Evolutionary conservation across 2,888 invertebrate species (phyloP).

Genomic region (Drosophila paramelanica): DNA sequence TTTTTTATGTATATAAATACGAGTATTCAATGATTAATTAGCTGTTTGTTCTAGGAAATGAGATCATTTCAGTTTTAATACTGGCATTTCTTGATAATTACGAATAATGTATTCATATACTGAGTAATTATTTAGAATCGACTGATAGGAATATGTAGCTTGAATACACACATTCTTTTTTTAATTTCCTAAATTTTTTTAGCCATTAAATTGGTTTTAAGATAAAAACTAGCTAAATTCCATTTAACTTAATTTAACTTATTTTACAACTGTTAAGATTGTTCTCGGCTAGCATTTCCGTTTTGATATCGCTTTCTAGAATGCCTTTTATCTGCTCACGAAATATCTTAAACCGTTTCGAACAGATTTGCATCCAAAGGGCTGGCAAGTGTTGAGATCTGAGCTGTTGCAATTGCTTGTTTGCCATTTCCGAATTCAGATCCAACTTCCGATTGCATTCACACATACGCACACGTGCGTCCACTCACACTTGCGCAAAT

Average conservation of each 20-base stretch:
- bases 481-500: conserved; percentile 8
- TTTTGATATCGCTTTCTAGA: background rate
- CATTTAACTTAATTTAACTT: no score
- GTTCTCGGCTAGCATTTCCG: no score
- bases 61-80: conserved; percentile 47
- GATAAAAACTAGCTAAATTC: no score
- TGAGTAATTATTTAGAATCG: background rate
- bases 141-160: no score
- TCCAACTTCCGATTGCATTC: conserved; percentile 45
- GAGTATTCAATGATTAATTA: conserved; percentile 37
- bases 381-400: conserved; percentile 19
- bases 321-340: background rate
- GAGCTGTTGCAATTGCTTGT: conserved; percentile 46
- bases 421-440: conserved; percentile 52
- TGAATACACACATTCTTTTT: no score
- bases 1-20: conserved; percentile 17
- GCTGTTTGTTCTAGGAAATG: conserved; percentile 27
- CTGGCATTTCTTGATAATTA: conserved; percentile 9
- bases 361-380: conserved; percentile 20
- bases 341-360: conserved; percentile 7
- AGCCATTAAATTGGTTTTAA: no score
- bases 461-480: conserved; percentile 15
- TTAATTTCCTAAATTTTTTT: no score
- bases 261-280: no score
- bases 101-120: conserved; percentile 1